Evolutionary conservation across 2,797 vertebrate genomes (phyloP).

Genomic region (Rhodeus uyekii): DNA sequence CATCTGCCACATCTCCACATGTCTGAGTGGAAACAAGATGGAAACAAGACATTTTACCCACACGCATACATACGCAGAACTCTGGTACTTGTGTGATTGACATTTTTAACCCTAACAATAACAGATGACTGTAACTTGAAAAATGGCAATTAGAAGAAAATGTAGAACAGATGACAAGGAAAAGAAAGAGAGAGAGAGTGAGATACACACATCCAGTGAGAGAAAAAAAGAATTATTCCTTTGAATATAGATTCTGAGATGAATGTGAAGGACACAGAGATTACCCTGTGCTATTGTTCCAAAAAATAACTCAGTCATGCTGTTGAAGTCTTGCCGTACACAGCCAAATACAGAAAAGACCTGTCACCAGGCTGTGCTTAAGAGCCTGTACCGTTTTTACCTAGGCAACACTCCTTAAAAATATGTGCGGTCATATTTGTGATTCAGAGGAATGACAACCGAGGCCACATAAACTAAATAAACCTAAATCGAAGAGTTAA

Average conservation of each 20-base stretch:
- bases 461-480: constrained; percentile 26
- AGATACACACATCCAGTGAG: constrained; percentile 39
- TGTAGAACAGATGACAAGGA: constrained; percentile 86
- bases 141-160: constrained; percentile 87
- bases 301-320: constrained; percentile 88
- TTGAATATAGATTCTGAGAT: constrained; percentile 84
- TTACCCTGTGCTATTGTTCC: constrained; percentile 87
- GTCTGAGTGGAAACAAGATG: constrained; percentile 39
- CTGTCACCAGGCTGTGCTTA: constrained; percentile 42
- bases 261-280: constrained; percentile 86
- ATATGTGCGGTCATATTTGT: constrained; percentile 15
- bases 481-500: constrained; percentile 34
- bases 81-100: constrained; percentile 86
- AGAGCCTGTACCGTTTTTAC: background rate
- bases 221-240: constrained; percentile 62
- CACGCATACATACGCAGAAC: constrained; percentile 47
- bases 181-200: constrained; percentile 31
- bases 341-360: constrained; percentile 51
- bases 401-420: background rate
- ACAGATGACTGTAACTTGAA: constrained; percentile 90
- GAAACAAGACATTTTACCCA: constrained; percentile 37
- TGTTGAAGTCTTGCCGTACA: constrained; percentile 58
- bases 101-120: constrained; percentile 88
- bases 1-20: constrained; percentile 49
- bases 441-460: constrained; percentile 14